phyloP scores from a whole-genome alignment of 1,140 invertebrate species.

The Drosophila bipectinata region DNA sequence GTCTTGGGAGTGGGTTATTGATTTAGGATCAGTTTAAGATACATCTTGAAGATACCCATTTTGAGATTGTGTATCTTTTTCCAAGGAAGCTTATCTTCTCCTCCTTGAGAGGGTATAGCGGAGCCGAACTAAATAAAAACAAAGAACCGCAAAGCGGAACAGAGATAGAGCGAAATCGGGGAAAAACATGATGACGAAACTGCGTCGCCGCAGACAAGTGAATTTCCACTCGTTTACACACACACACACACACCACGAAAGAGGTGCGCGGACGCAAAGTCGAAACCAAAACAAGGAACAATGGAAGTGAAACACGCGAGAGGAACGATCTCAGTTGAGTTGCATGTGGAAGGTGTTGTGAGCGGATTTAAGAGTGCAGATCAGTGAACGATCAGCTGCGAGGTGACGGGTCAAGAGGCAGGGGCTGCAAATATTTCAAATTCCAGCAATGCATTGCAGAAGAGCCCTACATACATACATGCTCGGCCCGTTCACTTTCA shows the following conservation, averaged over 20 bases:
- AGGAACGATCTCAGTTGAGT: conserved; percentile 18
- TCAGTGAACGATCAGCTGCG: conserved; percentile 24
- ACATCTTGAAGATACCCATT: background rate
- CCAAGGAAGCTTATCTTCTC: too few relatives aligned
- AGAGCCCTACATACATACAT: background rate
- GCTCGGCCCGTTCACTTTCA: background rate
- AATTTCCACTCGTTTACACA: conserved; percentile 58
- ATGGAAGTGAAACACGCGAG: conserved; percentile 37
- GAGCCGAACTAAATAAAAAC: too few relatives aligned
- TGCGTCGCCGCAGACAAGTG: conserved; percentile 58
- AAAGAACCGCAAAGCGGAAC: too few relatives aligned
- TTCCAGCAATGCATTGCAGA: conserved; percentile 33
- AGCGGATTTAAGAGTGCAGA: conserved; percentile 22
- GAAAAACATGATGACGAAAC: conserved; percentile 62
- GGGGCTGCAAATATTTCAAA: conserved; percentile 37
- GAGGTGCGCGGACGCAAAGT: conserved; percentile 61
- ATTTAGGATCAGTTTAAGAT: conserved; percentile 6
- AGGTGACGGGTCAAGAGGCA: background rate
- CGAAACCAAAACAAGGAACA: conserved; percentile 65
- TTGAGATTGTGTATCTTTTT: too few relatives aligned
- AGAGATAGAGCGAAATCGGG: background rate
- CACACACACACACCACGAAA: conserved; percentile 33
- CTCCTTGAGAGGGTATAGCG: background rate
- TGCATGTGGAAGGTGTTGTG: background rate
- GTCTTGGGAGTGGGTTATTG: conserved; percentile 8